phyloP scores from a whole-genome alignment of 92 coral and sea anemone genomes.

The Montipora capitata region DNA sequence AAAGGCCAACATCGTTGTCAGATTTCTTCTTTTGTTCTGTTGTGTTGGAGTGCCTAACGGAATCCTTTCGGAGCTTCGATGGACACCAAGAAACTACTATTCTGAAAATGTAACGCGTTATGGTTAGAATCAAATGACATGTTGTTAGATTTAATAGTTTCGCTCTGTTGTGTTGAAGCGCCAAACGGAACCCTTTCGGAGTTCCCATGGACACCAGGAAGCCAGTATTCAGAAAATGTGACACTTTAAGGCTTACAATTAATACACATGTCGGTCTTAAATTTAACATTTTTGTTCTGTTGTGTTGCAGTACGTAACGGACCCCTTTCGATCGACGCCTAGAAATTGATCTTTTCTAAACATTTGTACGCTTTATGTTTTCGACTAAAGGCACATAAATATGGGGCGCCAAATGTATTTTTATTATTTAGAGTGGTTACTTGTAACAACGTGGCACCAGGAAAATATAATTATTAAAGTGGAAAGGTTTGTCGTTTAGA shows the following conservation, averaged over 20 bases:
- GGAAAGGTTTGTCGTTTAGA: neutral
- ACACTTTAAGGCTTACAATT: neutral
- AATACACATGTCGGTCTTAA: slow-evolving; percentile 3
- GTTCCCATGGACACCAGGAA: neutral
- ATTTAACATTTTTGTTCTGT: neutral
- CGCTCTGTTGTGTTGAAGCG: neutral
- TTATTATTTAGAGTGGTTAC: neutral
- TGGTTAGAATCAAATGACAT: neutral
- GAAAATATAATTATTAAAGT: too few species aligned
- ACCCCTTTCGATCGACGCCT: slow-evolving; percentile 3
- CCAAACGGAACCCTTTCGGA: neutral
- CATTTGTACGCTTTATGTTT: neutral
- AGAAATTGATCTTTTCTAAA: neutral
- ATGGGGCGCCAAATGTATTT: neutral
- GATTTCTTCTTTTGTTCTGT: neutral
- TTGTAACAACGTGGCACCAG: neutral
- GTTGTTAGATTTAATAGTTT: neutral
- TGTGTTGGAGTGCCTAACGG: too few species aligned
- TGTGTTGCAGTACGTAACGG: neutral
- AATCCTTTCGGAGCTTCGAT: too few species aligned
- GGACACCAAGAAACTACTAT: neutral
- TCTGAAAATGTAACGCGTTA: neutral
- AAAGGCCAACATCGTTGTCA: neutral
- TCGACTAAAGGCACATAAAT: neutral
- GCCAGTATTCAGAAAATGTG: neutral